phyloP scores from a whole-genome alignment of 2,113 vertebrate genomes.

The Nothoprocta pentlandii region DNA sequence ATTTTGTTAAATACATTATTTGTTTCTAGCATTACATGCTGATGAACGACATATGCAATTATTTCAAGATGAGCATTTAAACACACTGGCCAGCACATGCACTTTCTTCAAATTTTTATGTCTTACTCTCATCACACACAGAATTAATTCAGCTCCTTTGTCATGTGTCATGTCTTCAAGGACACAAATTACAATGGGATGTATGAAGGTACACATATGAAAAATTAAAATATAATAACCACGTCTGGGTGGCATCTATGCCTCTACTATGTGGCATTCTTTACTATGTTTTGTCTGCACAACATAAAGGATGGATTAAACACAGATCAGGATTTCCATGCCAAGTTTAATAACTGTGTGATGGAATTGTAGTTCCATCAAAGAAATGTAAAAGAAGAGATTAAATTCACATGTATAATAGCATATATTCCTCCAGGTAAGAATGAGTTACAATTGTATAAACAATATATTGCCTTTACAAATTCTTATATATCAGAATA shows the following conservation, averaged over 20 bases:
- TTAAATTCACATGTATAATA: neutral
- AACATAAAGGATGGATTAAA: neutral
- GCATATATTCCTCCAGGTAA: neutral
- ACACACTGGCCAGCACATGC: neutral
- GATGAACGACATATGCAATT: neutral
- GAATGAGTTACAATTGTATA: neutral
- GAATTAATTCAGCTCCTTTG: neutral
- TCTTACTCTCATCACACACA: neutral
- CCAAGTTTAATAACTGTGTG: neutral
- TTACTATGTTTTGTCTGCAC: neutral
- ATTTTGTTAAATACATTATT: neutral
- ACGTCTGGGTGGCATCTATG: neutral
- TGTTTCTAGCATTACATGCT: neutral
- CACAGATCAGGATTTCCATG: neutral
- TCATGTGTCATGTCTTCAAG: neutral
- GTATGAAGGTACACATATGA: neutral
- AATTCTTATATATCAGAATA: neutral
- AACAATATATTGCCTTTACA: neutral
- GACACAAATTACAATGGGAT: neutral
- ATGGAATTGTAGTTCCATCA: neutral
- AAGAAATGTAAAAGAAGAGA: neutral
- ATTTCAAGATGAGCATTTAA: constrained; percentile 4
- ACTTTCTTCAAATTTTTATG: neutral
- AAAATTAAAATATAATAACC: neutral
- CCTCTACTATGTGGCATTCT: neutral